Percentiles rank a stretch among this genome's conserved stretches.
Conservation (phyloP, 2,113 vertebrate genomes). For the Phoxinus phoxinus region DNA sequence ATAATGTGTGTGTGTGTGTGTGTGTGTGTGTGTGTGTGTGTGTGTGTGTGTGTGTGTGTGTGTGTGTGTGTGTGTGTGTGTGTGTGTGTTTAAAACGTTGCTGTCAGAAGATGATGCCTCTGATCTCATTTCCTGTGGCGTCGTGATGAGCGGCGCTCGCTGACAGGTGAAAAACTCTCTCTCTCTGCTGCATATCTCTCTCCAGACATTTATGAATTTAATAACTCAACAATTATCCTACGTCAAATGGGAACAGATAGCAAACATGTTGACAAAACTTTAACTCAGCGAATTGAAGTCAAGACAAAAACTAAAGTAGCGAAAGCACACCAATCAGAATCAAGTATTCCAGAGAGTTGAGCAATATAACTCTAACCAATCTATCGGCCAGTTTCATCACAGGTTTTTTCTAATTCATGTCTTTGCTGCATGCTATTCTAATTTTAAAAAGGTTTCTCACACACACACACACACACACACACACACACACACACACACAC, state of each 20-base stretch:
- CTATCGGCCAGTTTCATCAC: not conserved
- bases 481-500: too few relatives aligned
- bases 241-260: constrained; percentile 59
- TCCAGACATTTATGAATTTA: constrained; percentile 65
- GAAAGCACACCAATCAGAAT: constrained; percentile 1
- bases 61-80: constrained; percentile 43
- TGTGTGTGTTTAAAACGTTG: constrained; percentile 77
- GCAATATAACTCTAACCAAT: not conserved
- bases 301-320: not conserved
- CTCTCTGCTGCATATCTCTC: constrained; percentile 45
- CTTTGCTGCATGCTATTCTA: not conserved
- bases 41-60: too few relatives aligned
- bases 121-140: constrained; percentile 77
- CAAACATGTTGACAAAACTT: not conserved
- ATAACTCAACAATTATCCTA: constrained; percentile 72
- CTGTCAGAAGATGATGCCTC: constrained; percentile 75
- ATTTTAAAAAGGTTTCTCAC: not conserved
- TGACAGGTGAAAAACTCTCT: constrained; percentile 66
- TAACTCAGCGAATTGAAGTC: not conserved
- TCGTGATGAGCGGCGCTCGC: constrained; percentile 67
- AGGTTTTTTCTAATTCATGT: not conserved
- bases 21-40: too few relatives aligned
- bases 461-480: too few relatives aligned
- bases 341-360: not conserved
- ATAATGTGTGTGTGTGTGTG: too few relatives aligned